Evolutionary conservation across 2,113 vertebrate genomes (phyloP).

Genomic region (Indri indri): DNA sequence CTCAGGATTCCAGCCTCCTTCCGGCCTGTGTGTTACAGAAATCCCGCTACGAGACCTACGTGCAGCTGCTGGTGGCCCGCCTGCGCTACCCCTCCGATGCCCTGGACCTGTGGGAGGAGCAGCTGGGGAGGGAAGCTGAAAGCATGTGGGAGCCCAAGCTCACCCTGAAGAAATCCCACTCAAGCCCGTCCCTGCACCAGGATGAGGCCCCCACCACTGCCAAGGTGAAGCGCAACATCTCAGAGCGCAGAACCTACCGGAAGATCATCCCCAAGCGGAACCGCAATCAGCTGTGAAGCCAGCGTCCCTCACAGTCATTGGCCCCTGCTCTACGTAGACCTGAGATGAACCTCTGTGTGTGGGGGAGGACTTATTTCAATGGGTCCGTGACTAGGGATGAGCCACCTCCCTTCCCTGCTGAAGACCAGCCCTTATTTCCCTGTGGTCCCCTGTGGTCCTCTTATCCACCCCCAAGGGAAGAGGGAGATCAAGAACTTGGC

Average conservation of each 20-base stretch:
- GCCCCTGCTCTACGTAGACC: fast-evolving
- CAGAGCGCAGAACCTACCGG: constrained; percentile 92
- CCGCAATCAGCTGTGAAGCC: constrained; percentile 85
- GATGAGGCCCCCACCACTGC: constrained; percentile 81
- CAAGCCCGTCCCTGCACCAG: constrained; percentile 91
- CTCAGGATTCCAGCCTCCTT: background rate
- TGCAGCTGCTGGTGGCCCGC: constrained; percentile 87
- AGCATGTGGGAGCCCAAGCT: constrained; percentile 52
- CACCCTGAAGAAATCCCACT: constrained; percentile 90
- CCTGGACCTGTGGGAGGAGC: constrained; percentile 86
- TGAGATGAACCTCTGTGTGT: background rate
- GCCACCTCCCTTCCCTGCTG: background rate
- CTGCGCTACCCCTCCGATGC: constrained; percentile 62
- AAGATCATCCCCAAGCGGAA: constrained; percentile 88
- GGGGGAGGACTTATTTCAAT: background rate
- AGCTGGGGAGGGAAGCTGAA: constrained; percentile 61
- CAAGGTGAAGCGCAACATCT: constrained; percentile 93
- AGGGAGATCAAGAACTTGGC: background rate
- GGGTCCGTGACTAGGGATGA: fast-evolving
- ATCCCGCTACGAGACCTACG: constrained; percentile 90
- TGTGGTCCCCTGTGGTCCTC: background rate
- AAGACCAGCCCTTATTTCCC: background rate
- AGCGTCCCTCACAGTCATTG: fast-evolving
- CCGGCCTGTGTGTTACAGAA: constrained; percentile 80
- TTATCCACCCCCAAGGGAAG: background rate